phyloP scores from a whole-genome alignment of 2,888 invertebrate species.

The Himalopsyche kuldschensis region DNA sequence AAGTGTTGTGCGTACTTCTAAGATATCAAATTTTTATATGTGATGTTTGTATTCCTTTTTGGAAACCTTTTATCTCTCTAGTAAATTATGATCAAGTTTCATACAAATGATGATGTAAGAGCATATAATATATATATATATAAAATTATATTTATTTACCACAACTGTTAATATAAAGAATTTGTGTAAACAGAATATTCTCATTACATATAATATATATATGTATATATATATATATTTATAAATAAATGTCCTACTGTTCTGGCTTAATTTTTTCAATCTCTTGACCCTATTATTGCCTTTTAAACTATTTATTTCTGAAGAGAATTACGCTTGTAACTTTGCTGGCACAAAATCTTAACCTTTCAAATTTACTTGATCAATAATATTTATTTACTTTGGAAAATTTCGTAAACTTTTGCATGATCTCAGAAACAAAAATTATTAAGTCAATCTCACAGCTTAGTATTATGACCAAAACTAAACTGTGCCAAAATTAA shows the following conservation, averaged over 20 bases:
- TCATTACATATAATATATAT: constrained; percentile 2
- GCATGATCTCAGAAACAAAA: too few species aligned
- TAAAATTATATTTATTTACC: neutral
- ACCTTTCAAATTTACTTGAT: too few species aligned
- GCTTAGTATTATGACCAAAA: too few species aligned
- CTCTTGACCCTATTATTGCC: too few species aligned
- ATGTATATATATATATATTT: constrained; percentile 21
- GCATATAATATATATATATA: neutral
- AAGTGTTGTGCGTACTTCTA: neutral
- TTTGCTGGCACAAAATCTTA: too few species aligned
- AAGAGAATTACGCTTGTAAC: too few species aligned
- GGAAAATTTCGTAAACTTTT: too few species aligned
- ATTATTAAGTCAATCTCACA: too few species aligned
- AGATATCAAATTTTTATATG: constrained; percentile 22
- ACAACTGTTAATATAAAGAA: neutral
- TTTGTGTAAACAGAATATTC: neutral
- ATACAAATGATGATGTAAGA: neutral
- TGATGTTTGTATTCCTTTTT: constrained; percentile 27
- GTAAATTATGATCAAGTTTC: neutral
- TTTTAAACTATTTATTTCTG: too few species aligned
- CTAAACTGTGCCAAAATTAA: too few species aligned
- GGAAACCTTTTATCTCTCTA: constrained; percentile 7
- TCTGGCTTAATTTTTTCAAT: neutral
- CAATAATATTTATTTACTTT: too few species aligned
- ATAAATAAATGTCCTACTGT: constrained; percentile 27